Base-by-base conservation (phyloP, 2,113 vertebrate species). In the Myanophis thanlyinensis region DNA sequence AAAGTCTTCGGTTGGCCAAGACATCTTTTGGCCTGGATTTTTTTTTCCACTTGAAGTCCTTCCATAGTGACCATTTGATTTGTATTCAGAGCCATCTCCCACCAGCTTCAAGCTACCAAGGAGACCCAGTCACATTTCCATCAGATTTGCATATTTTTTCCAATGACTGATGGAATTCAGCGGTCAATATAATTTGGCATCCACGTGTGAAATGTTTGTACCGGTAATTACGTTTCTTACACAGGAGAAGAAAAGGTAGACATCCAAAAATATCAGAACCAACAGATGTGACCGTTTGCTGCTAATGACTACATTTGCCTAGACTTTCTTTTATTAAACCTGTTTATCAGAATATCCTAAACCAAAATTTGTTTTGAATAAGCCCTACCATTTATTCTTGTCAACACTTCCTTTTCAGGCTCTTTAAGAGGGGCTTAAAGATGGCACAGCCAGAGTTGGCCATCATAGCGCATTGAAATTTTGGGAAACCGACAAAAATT, bases 391-490 rank as follows among this genome's bases (percentile, higher is more conserved):
- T 54, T 40, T 30, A 15, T 40, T 85, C 51, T 53, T 52, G 8
- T 91, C 30, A 44, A 80, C 3, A 1, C 44, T 46, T n/a, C 30
- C 51, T 54, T 67, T 49, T 73, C 30, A 73, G 89, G 3, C 23
- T 3, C 23, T 80, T 1, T 80, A 40, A 40, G 73, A 80, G 7
- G 15, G 0, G 87, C 53, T 40, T 67, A 1, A 5, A 48, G 56
- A 30, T 27, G 30, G n/a, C 44, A 20, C 52, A 52, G 51, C 44
- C 40, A 56, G 18, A 0, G 0, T 20, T 93, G 27, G n/a, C 15
- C 94, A 52, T 88, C 89, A 91, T 94, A 35, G 47, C 48, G 93
- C 53, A 93, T 93, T 23, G 59, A 89, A 92, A 93, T 80, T 0
- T 85, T 92, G 95, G 94, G 95, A 85, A 0, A 8, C 73, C 49